Percentiles rank a stretch among this genome's conserved stretches.
These are phyloP conservation scores for Drosophila sp. DNA, from an alignment of 1,140 invertebrate genomes.

Conservation along the genomic window DNA sequence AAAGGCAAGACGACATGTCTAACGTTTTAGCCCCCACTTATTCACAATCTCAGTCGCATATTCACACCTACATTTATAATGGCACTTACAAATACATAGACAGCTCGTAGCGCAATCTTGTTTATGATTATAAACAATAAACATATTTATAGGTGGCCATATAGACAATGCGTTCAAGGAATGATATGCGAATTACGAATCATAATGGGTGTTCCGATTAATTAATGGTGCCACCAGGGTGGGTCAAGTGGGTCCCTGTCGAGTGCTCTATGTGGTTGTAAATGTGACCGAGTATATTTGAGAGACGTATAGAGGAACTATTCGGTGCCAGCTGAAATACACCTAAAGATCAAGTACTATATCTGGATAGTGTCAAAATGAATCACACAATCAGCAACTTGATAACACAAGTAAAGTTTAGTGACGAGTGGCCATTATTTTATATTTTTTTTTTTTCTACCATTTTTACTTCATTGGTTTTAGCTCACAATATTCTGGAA, in stretches of 20 bases:
- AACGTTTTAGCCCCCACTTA: not conserved
- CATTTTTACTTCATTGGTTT: too few relatives aligned
- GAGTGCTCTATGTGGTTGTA: conserved; percentile 50
- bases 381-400: not conserved
- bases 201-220: conserved; percentile 10
- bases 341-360: not conserved
- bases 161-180: conserved; percentile 48
- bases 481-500: too few relatives aligned
- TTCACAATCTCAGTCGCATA: not conserved
- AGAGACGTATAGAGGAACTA: conserved; percentile 5
- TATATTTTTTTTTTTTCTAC: too few relatives aligned
- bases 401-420: not conserved
- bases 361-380: not conserved
- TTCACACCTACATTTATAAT: not conserved
- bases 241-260: conserved; percentile 35
- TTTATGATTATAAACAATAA: conserved; percentile 60
- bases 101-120: conserved; percentile 38
- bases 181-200: conserved; percentile 54
- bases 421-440: not conserved
- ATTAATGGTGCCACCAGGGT: not conserved
- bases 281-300: conserved; percentile 44
- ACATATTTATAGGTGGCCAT: conserved; percentile 59
- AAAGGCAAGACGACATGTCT: conserved; percentile 14
- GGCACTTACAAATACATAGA: not conserved
- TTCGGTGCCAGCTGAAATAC: not conserved